Conservation (phyloP, 2,113 vertebrate genomes). For the Loxodonta africana region DNA sequence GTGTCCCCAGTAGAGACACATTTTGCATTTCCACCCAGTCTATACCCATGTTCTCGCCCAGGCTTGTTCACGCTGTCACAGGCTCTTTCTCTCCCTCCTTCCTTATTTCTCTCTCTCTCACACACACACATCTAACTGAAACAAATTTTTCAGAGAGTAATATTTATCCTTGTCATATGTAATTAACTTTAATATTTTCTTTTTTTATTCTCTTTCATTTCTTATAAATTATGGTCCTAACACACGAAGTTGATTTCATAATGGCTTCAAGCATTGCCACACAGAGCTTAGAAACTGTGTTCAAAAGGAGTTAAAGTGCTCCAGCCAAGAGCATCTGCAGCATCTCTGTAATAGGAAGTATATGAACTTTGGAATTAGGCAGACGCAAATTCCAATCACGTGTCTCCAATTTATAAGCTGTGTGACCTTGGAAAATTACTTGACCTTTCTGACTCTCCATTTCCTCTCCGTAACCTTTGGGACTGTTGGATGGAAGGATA, state of each 20-base stretch:
- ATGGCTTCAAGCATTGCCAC: background rate
- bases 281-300: background rate
- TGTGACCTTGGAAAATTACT: background rate
- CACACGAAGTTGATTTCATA: constrained; percentile 9
- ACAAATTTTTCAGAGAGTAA: no score
- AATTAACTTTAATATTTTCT: constrained; percentile 3
- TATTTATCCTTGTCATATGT: background rate
- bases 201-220: background rate
- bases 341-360: background rate
- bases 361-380: background rate
- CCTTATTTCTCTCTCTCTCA: background rate
- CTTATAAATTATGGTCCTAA: constrained; percentile 19
- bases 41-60: accelerated
- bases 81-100: background rate
- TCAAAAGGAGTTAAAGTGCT: background rate
- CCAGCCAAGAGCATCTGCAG: background rate
- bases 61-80: accelerated
- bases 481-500: background rate
- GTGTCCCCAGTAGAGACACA: background rate
- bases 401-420: background rate
- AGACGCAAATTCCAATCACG: background rate
- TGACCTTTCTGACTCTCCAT: background rate
- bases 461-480: background rate
- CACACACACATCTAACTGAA: background rate
- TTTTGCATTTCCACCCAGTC: background rate